A percentile compares a stretch with the other conserved stretches of the same genome.
phyloP scores from a whole-genome alignment of 2,888 invertebrate species.

The Drosophila setosimentum region DNA sequence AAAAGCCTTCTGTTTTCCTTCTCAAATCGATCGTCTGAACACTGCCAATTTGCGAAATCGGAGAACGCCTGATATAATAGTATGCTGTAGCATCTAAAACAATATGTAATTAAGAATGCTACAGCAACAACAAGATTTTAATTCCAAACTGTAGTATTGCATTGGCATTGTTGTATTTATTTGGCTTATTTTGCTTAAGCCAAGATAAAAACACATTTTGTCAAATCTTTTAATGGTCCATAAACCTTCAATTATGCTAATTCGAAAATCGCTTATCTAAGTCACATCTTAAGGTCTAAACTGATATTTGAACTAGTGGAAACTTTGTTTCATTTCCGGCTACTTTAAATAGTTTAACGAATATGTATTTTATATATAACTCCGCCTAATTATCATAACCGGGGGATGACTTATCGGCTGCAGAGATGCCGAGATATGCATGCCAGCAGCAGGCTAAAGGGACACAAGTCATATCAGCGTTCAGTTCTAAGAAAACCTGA shows the following conservation, averaged over 20 bases:
- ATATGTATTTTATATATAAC: slow-evolving; percentile 49
- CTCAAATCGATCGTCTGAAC: not conserved
- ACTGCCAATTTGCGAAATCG: not conserved
- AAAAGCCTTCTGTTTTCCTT: not conserved
- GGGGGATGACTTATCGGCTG: slow-evolving; percentile 34
- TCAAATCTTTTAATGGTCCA: not conserved
- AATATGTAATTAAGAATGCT: not conserved
- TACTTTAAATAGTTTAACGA: slow-evolving; percentile 13
- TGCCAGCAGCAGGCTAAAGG: slow-evolving; percentile 9
- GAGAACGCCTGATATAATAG: not conserved
- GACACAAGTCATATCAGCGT: slow-evolving; percentile 39
- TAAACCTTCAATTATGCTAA: not conserved
- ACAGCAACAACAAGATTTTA: not conserved
- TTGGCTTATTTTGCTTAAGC: not conserved
- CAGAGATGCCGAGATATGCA: slow-evolving; percentile 19
- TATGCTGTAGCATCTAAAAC: not conserved
- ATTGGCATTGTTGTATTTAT: not conserved
- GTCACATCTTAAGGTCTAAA: not conserved
- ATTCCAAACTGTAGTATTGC: not conserved
- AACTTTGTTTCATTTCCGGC: not conserved
- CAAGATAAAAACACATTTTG: not conserved
- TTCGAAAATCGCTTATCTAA: not conserved
- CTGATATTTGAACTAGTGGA: not conserved
- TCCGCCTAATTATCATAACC: slow-evolving; percentile 67
- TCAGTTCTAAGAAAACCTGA: slow-evolving; percentile 75